Evolutionary conservation across 2,888 invertebrate species (phyloP), one percentile per base, ranked within the genome.

Genomic region (Platycnemis pennipes): DNA sequence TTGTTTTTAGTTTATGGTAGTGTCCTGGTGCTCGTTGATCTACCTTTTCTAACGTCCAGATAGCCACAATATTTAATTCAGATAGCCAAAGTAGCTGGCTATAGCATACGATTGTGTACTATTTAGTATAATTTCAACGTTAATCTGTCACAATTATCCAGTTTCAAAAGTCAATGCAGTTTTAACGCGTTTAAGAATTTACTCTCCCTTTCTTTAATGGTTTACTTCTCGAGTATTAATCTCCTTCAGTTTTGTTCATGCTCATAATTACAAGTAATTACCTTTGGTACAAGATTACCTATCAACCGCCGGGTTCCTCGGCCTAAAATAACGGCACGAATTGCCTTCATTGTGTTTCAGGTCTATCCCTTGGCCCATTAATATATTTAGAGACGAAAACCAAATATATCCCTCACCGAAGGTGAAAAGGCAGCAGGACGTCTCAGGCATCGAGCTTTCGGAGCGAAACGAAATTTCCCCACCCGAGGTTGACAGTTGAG

Each of bases 401-500:
- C 91, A 91, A 91, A 91, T 91, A 91, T 91, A 91, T 91, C 91
- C 37, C 31, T 69, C 91, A 37, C 89, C 53, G 53, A 89, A 31
- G 56, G 87, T 46, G 45, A 44, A 63, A 63, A 42, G 44, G 63
- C 91, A 63, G 63, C 63, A 26, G 91, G 26, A 42, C 42, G 53
- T 56, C 42, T 56, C 63, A 44, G 44, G 91, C 91, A 91, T 91
- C n/a, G 69, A 19, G 63, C 91, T 56, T 63, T 22, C n/a, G 91
- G 42, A 63, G 77, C 89, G 89, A 89, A 56, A 91, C 63, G 91
- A 91, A 91, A 91, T 91, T 69, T 63, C 63, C 26, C 63, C 69
- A 13, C 91, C 63, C 56, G 77, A 16, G 89, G 44, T n/a, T 91
- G 91, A 91, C 91, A 91, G 91, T 91, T 91, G 91, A 91, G n/a